These are phyloP conservation scores for Drosophila longiperda DNA, from an alignment of 2,888 invertebrate genomes.

Conservation along the genomic window DNA sequence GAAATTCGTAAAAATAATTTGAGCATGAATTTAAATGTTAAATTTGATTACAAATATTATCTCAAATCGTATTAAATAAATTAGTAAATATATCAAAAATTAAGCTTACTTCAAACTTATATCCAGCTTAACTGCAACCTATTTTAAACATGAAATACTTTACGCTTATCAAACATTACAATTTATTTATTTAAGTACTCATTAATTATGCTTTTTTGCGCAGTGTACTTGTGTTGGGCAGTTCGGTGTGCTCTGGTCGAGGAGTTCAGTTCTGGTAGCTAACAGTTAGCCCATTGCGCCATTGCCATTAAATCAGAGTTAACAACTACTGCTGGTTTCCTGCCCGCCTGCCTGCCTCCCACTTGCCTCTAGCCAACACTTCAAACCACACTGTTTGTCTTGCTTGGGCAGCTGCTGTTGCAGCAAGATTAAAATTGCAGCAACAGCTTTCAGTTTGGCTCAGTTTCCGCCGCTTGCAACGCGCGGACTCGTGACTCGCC, in stretches of 20 bases:
- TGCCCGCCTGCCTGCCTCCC: constrained; percentile 5
- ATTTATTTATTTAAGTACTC: neutral
- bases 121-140: neutral
- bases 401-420: constrained; percentile 32
- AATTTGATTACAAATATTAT: neutral
- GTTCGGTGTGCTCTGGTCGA: constrained; percentile 38
- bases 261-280: constrained; percentile 20
- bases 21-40: neutral
- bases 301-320: constrained; percentile 80
- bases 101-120: neutral
- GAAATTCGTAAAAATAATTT: too few relatives aligned
- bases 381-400: constrained; percentile 23
- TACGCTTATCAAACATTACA: neutral
- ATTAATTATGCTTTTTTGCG: neutral
- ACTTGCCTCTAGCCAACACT: neutral
- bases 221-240: constrained; percentile 15
- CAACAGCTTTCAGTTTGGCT: constrained; percentile 54
- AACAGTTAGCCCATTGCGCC: constrained; percentile 40
- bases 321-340: constrained; percentile 71
- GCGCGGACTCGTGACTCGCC: constrained; percentile 53
- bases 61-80: neutral
- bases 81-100: neutral
- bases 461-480: constrained; percentile 39
- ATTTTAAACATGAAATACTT: neutral
- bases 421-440: constrained; percentile 65